Percentiles rank a stretch among this genome's conserved stretches.
phyloP scores from a whole-genome alignment of 2,797 vertebrate genomes.

The Trachurus trachurus region DNA sequence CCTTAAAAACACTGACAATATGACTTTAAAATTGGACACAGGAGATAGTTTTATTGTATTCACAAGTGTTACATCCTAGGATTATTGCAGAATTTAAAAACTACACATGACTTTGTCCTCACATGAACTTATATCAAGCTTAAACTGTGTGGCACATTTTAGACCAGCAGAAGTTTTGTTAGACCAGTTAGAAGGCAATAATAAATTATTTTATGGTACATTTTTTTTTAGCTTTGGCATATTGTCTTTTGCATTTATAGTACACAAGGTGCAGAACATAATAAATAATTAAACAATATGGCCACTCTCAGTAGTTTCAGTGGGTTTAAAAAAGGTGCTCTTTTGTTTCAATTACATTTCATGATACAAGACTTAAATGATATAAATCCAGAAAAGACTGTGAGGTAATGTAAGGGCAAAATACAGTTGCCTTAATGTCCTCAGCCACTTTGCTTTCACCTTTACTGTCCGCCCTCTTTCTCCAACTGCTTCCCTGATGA shows the following conservation, averaged over 20 bases:
- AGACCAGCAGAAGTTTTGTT: not conserved
- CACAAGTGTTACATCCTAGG: not conserved
- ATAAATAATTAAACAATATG: not conserved
- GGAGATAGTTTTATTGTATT: not conserved
- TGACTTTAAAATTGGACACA: not conserved
- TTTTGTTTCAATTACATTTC: slow-evolving; percentile 15
- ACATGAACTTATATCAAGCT: not conserved
- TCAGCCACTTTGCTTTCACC: slow-evolving; percentile 45
- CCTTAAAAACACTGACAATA: not conserved
- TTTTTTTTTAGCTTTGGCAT: not conserved
- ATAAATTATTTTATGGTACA: not conserved
- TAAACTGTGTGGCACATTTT: not conserved
- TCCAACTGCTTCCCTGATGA: slow-evolving; percentile 45
- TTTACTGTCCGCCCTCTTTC: slow-evolving; percentile 38
- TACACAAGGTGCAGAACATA: not conserved
- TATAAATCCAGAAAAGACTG: slow-evolving; percentile 13
- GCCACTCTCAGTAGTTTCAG: not conserved
- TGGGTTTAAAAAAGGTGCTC: slow-evolving; percentile 1
- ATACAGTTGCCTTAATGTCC: slow-evolving; percentile 26
- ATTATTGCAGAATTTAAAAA: not conserved
- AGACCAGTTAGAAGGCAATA: too few relatives aligned
- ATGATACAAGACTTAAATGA: not conserved
- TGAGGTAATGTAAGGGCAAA: slow-evolving; percentile 31
- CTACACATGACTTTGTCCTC: not conserved
- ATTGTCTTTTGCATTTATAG: not conserved